phyloP scores from a whole-genome alignment of 1,140 invertebrate genomes.

The Neuroterus valhalla region DNA sequence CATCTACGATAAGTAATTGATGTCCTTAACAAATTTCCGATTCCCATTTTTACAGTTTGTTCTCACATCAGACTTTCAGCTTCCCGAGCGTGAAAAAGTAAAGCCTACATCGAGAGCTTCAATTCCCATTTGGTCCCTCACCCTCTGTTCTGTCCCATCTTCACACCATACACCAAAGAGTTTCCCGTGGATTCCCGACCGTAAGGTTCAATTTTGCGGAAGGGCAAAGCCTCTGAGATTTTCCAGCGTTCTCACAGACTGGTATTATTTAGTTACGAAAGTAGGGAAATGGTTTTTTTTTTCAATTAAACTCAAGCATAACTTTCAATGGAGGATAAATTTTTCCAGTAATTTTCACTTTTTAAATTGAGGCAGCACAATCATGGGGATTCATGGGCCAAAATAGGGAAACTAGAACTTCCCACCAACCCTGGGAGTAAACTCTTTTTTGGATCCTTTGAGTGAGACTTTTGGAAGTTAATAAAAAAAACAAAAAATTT shows the following conservation, averaged over 20 bases:
- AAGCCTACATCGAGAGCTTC: conserved; percentile 37
- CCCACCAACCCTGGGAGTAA: too few relatives aligned
- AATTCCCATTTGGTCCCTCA: conserved; percentile 42
- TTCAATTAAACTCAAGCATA: not conserved
- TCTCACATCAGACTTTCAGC: conserved; percentile 11
- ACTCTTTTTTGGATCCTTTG: too few relatives aligned
- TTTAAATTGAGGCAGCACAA: too few relatives aligned
- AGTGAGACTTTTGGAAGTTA: too few relatives aligned
- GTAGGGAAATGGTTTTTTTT: conserved; percentile 1
- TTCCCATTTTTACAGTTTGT: conserved; percentile 3
- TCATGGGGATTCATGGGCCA: too few relatives aligned
- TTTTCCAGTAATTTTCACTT: too few relatives aligned
- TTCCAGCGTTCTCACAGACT: conserved; percentile 10
- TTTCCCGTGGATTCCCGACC: conserved; percentile 31
- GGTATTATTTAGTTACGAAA: conserved; percentile 18
- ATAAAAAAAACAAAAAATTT: too few relatives aligned
- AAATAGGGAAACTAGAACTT: too few relatives aligned
- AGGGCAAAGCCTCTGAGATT: conserved; percentile 36
- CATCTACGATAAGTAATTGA: not conserved
- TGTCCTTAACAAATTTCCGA: not conserved
- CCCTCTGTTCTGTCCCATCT: conserved; percentile 30
- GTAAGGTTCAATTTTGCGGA: conserved; percentile 41
- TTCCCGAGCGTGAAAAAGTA: conserved; percentile 25
- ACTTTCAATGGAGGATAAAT: too few relatives aligned
- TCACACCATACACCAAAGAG: conserved; percentile 29